phyloP scores from a whole-genome alignment of 2,797 vertebrate species.

The Eulemur mongoz region DNA sequence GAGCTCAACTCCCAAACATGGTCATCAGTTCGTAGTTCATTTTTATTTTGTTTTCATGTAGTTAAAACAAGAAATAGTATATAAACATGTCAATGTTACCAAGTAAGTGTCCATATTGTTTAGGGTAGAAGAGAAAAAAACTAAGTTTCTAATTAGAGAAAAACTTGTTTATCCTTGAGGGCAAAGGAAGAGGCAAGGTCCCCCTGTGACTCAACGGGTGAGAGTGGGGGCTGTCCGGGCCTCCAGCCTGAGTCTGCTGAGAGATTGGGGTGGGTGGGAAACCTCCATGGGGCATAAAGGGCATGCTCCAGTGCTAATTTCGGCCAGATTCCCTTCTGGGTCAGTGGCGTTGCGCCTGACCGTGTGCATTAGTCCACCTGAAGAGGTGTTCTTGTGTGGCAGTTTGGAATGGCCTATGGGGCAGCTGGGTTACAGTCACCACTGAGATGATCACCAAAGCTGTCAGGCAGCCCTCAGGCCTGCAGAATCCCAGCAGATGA shows the following conservation, averaged over 20 bases:
- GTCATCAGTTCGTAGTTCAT: slow-evolving; percentile 67
- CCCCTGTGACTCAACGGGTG: background rate
- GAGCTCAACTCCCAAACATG: slow-evolving; percentile 66
- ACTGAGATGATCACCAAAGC: background rate
- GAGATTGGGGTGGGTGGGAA: background rate
- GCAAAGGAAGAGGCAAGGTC: background rate
- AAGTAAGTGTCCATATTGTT: background rate
- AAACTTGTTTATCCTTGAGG: background rate
- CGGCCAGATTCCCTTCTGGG: background rate
- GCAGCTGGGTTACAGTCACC: background rate
- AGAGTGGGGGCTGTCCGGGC: background rate
- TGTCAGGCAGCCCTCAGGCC: background rate
- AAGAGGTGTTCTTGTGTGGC: background rate
- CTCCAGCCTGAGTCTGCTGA: background rate
- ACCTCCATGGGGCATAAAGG: background rate
- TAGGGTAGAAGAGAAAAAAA: slow-evolving; percentile 30
- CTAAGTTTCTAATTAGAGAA: slow-evolving; percentile 24
- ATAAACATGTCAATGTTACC: slow-evolving; percentile 61
- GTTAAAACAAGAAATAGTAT: slow-evolving; percentile 68
- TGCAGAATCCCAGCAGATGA: background rate
- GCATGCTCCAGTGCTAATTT: background rate
- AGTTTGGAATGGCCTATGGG: background rate
- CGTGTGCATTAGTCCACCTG: background rate
- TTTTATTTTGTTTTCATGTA: slow-evolving; percentile 69
- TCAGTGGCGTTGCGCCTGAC: background rate